These are phyloP conservation scores for Piprites chloris DNA, from an alignment of 2,113 vertebrate species.

Conservation along the genomic window DNA sequence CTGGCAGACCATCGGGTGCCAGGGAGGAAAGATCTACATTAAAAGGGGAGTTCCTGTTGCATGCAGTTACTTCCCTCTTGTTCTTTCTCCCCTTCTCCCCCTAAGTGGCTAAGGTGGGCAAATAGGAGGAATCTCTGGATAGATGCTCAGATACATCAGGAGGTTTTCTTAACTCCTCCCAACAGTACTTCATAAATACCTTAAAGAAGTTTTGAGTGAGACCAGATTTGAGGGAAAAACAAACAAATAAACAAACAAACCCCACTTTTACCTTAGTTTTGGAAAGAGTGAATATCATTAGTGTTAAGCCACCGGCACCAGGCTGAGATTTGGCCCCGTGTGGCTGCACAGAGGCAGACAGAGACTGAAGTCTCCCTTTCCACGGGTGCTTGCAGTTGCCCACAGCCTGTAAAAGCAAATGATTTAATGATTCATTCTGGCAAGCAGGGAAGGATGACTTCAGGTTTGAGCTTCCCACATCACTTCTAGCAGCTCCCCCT, in stretches of 20 bases:
- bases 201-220: neutral
- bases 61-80: neutral
- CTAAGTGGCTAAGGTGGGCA: accelerated
- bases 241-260: neutral
- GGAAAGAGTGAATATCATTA: neutral
- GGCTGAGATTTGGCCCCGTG: neutral
- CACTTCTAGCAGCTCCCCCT: neutral
- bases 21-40: neutral
- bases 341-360: neutral
- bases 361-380: conserved; percentile 14
- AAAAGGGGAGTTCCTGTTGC: neutral
- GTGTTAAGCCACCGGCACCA: neutral
- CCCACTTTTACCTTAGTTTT: neutral
- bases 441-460: conserved; percentile 47
- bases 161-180: neutral
- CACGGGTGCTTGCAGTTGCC: neutral
- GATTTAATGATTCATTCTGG: conserved; percentile 49
- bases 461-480: conserved; percentile 52
- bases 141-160: neutral
- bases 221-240: neutral
- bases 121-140: neutral
- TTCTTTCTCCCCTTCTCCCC: neutral
- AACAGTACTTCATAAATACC: neutral
- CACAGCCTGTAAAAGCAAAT: conserved; percentile 17
- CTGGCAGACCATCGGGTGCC: neutral